Evolutionary conservation across 2,888 invertebrate genomes (phyloP), one percentile per base, ranked within the genome.

Genomic region (Tiliacea citrago): DNA sequence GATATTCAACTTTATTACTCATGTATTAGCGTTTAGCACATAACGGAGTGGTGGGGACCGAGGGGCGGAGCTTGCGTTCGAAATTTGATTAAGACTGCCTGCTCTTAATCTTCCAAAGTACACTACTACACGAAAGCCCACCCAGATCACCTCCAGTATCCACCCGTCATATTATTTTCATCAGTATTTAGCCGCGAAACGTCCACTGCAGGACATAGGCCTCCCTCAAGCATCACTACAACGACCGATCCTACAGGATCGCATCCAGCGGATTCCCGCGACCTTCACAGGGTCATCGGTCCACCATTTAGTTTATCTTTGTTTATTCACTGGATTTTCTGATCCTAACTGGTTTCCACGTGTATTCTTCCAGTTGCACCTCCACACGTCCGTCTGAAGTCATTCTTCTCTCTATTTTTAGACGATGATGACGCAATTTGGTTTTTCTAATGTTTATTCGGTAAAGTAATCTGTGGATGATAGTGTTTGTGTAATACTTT

Each of bases 351-450:
- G 35, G 39, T 10, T 49, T 39, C 47, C 47, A 83, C 65, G 68
- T 76, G 76, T 72, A 61, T 53, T 66, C 61, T 68, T 71, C 73
- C 61, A 79, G 42, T 58, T 10, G 24, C 51, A 77, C 72, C 82
- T 69, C 77, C 77, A 13, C 57, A 60, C 61, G 57, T 72, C 45
- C 47, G 69, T 24, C 60, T 83, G 72, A 66, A 81, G 77, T 84
- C 78, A 86, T 86, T 88, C 79, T 68, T 79, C 70, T 79, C 39
- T 42, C 51, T 84, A 82, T 77, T 78, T 77, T 68, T 85, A 82
- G 79, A 70, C 39, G 9, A 49, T 0, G 47, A 51, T 86, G 86
- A 86, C 82, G 86, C 84, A 81, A 86, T 60, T 12, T 5, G 35
- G 21, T 71, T 70, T 77, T 72, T 69, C 60, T 68, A 76, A 65